Evolutionary conservation across 2,888 invertebrate genomes (phyloP).

Genomic region (Morpho achilles): DNA sequence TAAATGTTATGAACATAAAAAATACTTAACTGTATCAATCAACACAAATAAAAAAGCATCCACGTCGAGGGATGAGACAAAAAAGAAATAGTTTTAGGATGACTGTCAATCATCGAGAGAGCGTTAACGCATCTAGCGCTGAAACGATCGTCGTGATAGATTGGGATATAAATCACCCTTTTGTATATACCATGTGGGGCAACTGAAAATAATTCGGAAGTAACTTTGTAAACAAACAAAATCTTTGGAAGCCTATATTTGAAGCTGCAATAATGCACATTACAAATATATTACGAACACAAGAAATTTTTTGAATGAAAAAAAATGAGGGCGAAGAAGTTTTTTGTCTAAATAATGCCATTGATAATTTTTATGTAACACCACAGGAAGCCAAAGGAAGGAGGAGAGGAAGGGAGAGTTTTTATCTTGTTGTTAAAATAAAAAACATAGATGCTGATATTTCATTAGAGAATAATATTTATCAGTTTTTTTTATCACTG

Average conservation of each 20-base stretch:
- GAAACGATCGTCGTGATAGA: conserved; percentile 39
- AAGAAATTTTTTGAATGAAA: background rate
- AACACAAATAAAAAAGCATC: conserved; percentile 19
- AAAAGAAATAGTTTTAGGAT: conserved; percentile 31
- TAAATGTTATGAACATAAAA: conserved; percentile 2
- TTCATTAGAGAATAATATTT: no score
- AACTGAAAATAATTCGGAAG: background rate
- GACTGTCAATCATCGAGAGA: conserved; percentile 36
- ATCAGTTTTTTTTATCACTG: no score
- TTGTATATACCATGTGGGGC: background rate
- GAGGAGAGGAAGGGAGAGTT: no score
- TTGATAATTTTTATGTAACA: no score
- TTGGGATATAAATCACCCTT: conserved; percentile 50
- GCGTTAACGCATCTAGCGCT: conserved; percentile 27
- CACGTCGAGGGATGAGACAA: conserved; percentile 25
- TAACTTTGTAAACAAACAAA: no score
- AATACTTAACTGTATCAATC: conserved; percentile 18
- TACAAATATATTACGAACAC: background rate
- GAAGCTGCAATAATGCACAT: no score
- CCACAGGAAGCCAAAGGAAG: no score
- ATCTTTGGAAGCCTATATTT: no score
- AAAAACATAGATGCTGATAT: no score
- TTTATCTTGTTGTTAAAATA: no score
- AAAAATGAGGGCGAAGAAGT: background rate
- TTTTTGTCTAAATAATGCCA: no score